Evolutionary conservation across 2,113 vertebrate species (phyloP), one percentile per base, ranked within the genome.

Genomic region (Eonycteris spelaea): DNA sequence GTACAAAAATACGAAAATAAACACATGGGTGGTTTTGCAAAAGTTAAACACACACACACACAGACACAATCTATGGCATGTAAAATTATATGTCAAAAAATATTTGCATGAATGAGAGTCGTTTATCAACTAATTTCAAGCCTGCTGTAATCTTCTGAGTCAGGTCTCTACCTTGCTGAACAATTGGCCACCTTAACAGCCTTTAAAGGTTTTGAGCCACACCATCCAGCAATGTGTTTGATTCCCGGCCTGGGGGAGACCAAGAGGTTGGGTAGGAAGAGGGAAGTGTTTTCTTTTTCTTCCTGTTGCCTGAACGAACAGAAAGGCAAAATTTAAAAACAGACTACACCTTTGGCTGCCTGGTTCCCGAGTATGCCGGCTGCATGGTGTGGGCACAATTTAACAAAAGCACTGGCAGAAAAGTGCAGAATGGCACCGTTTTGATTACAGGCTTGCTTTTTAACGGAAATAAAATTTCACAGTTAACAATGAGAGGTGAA

Each of bases 401-500:
- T 98, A 98, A 98, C 98, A 98, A 99, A 98, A 98, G 98, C 98
- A 96, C 98, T 97, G 98, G 98, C 98, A 98, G 97, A 98, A 91
- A 98, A 98, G 98, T 98, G 97, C 98, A 97, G 98, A 98, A 98
- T 98, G 98, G 98, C 97, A 98, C 98, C 98, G 98, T 98, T 99
- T 98, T 99, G 98, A 99, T 99, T 99, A 99, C 98, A 99, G 98
- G 98, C 98, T 99, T 98, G 98, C 98, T 98, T 99, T 99, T 99
- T 98, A 99, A 99, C 98, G 99, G 99, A 99, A 99, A 99, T 99
- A 99, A 99, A 99, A 99, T 99, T 99, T 99, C 98, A 99, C 98
- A 99, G 99, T 98, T 99, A 99, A 99, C 98, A 99, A 99, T 98
- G 98, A 99, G 99, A 99, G 99, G 99, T 99, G 99, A 99, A 99